These are phyloP conservation scores for Collichthys lucidus DNA, from an alignment of 2,113 vertebrate genomes.

Conservation along the genomic window DNA sequence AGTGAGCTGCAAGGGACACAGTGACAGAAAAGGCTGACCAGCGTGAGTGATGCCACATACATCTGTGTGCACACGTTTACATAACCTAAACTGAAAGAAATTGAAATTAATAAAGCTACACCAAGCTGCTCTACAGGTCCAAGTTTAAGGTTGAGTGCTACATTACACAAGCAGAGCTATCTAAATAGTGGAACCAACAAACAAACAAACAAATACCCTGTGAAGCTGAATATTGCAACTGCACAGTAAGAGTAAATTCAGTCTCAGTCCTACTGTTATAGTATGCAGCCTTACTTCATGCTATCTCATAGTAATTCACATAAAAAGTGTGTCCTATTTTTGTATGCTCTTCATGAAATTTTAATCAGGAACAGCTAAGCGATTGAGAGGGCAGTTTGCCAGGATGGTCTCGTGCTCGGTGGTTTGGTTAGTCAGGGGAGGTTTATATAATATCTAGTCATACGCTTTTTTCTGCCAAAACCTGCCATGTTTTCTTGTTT, in stretches of 20 bases:
- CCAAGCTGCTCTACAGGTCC: slow-evolving; percentile 22
- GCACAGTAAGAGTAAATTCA: slow-evolving; percentile 16
- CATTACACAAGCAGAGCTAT: slow-evolving; percentile 21
- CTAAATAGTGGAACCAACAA: slow-evolving; percentile 44
- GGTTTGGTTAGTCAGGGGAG: slow-evolving; percentile 22
- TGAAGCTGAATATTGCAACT: slow-evolving; percentile 27
- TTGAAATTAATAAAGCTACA: slow-evolving; percentile 11
- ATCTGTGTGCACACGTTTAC: background rate
- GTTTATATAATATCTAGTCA: slow-evolving; percentile 21
- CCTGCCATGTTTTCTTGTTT: background rate
- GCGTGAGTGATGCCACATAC: slow-evolving; percentile 3
- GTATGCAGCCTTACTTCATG: slow-evolving; percentile 19
- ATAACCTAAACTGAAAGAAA: background rate
- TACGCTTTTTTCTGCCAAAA: slow-evolving; percentile 2
- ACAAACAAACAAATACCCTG: slow-evolving; percentile 21
- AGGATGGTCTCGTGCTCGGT: slow-evolving; percentile 26
- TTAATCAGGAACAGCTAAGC: slow-evolving; percentile 54
- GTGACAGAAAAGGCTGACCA: slow-evolving; percentile 15
- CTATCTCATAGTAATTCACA: slow-evolving; percentile 40
- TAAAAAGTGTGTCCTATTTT: slow-evolving; percentile 52
- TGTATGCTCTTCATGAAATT: slow-evolving; percentile 42
- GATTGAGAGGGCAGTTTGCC: slow-evolving; percentile 45
- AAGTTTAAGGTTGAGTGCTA: slow-evolving; percentile 28
- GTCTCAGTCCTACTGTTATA: background rate
- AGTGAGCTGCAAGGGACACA: slow-evolving; percentile 17